Percentiles rank a stretch among this genome's conserved stretches.
phyloP scores from a whole-genome alignment of 2,113 vertebrate species.

The Hippotragus niger region DNA sequence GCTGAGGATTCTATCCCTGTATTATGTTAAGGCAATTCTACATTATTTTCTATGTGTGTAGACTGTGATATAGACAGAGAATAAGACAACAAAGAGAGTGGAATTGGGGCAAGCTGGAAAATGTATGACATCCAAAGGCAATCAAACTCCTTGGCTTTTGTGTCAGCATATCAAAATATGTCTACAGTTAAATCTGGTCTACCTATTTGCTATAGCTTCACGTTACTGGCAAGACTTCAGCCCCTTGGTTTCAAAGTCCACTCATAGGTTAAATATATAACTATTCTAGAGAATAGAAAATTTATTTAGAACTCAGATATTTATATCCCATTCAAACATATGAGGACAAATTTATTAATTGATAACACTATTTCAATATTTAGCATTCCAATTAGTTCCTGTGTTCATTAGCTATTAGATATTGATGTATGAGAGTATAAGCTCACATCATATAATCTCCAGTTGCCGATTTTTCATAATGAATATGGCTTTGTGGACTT shows the following conservation, averaged over 20 bases:
- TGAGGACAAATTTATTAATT: not conserved
- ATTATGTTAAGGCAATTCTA: not conserved
- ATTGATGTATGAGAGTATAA: not conserved
- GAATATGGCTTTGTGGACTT: not conserved
- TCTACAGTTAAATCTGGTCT: not conserved
- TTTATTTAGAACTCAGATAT: not conserved
- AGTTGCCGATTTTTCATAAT: not conserved
- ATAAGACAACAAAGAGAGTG: not conserved
- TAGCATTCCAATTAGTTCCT: not conserved
- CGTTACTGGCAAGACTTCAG: not conserved
- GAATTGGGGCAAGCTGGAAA: not conserved
- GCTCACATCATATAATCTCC: not conserved
- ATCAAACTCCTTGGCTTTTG: not conserved
- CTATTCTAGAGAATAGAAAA: not conserved
- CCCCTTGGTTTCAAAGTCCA: not conserved
- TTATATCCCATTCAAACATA: not conserved
- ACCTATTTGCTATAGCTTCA: not conserved
- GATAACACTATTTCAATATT: not conserved
- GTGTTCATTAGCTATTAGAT: not conserved
- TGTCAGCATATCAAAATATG: not conserved
- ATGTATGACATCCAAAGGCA: not conserved
- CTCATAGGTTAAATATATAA: constrained; percentile 5
- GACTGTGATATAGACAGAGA: not conserved
- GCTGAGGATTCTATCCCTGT: not conserved
- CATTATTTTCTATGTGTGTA: not conserved